phyloP scores from a whole-genome alignment of 1,140 invertebrate species.

The Polypedilum pembai region DNA sequence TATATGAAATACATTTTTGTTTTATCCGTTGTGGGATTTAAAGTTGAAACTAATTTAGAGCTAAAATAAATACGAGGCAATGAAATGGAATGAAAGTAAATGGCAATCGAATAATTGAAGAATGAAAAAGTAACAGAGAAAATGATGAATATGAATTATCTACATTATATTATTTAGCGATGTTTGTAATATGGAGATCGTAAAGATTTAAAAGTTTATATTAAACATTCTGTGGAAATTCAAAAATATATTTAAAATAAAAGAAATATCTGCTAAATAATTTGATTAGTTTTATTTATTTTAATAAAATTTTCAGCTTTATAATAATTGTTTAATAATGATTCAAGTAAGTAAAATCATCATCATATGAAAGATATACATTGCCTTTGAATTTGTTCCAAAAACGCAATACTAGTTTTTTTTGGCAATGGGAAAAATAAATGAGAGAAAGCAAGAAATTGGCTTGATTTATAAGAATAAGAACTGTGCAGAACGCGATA shows the following conservation, averaged over 20 bases:
- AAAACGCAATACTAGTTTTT: too few relatives aligned
- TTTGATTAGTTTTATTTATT: not conserved
- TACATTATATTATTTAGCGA: constrained; percentile 13
- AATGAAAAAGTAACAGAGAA: not conserved
- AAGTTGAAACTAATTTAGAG: constrained; percentile 5
- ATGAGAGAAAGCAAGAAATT: too few relatives aligned
- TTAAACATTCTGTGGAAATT: constrained; percentile 18
- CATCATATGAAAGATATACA: too few relatives aligned
- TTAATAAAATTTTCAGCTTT: not conserved
- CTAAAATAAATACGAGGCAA: not conserved
- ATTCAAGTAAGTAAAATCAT: too few relatives aligned
- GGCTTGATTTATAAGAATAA: too few relatives aligned
- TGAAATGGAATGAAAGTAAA: constrained; percentile 9
- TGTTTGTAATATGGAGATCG: constrained; percentile 3
- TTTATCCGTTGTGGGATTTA: constrained; percentile 17
- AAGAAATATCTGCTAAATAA: constrained; percentile 1
- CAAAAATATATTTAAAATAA: constrained; percentile 13
- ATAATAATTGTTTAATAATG: too few relatives aligned
- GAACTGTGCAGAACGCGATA: too few relatives aligned
- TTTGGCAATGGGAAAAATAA: too few relatives aligned
- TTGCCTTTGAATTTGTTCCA: too few relatives aligned
- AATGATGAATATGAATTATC: not conserved
- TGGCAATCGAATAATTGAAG: constrained; percentile 17
- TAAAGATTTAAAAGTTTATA: constrained; percentile 19
- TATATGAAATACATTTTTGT: constrained; percentile 8